Evolutionary conservation across 2,888 invertebrate species (phyloP).

Genomic region (Bugula neritina): DNA sequence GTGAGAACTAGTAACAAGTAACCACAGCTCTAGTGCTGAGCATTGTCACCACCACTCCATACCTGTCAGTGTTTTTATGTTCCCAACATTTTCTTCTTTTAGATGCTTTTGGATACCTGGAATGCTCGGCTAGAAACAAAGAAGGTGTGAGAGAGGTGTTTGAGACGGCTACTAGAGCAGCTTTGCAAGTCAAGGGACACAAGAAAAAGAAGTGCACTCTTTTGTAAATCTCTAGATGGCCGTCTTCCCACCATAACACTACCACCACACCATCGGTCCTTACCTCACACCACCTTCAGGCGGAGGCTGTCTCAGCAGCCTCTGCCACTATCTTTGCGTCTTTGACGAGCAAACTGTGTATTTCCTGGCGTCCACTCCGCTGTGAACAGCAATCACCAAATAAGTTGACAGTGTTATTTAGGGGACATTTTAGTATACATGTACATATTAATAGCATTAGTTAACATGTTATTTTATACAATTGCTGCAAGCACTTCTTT

Average conservation of each 20-base stretch:
- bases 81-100: no score
- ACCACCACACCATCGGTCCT: neutral
- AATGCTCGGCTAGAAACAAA: constrained; percentile 19
- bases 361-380: no score
- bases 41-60: no score
- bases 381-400: neutral
- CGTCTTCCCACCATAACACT: neutral
- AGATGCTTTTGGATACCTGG: constrained; percentile 1
- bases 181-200: constrained; percentile 42
- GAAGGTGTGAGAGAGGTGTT: constrained; percentile 16
- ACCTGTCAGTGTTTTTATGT: no score
- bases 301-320: no score
- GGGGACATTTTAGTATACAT: neutral
- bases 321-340: no score
- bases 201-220: constrained; percentile 43
- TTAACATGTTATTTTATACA: no score
- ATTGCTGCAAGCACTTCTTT: no score
- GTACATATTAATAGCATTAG: neutral
- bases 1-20: no score
- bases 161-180: constrained; percentile 17
- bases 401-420: neutral
- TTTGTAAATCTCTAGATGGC: neutral
- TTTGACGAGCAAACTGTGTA: no score
- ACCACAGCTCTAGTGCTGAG: no score
- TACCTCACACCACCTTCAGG: no score